A percentile compares a stretch with the other conserved stretches of the same genome.
Evolutionary conservation across 2,797 vertebrate genomes (phyloP).

Genomic region (Crotalus adamanteus): DNA sequence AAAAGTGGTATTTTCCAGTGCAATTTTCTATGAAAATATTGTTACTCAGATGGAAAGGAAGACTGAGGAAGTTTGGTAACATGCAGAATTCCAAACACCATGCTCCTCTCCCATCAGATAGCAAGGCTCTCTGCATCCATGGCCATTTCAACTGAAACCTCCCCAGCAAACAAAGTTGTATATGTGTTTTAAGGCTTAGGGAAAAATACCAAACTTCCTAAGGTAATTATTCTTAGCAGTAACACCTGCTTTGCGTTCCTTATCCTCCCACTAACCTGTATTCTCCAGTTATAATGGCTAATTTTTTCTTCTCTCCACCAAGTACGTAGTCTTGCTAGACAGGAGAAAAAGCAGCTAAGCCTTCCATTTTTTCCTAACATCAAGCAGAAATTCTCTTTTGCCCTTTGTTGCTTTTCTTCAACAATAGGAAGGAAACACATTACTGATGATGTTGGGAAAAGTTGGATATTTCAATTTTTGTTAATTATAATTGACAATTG

Average conservation of each 20-base stretch:
- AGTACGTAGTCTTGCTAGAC: not conserved
- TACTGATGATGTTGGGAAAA: not conserved
- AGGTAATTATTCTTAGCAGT: not conserved
- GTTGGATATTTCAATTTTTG: not conserved
- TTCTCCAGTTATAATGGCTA: not conserved
- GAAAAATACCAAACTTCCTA: not conserved
- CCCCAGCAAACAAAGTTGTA: not conserved
- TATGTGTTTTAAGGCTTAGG: not conserved
- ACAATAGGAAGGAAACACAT: not conserved
- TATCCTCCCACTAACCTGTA: not conserved
- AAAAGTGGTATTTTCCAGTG: not conserved
- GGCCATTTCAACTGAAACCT: not conserved
- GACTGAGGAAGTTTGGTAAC: not conserved
- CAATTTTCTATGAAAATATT: not conserved
- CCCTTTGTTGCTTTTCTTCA: not conserved
- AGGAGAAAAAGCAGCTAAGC: not conserved
- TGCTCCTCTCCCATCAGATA: not conserved
- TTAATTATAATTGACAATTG: not conserved
- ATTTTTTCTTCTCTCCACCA: not conserved
- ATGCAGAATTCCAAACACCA: not conserved
- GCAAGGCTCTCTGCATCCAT: not conserved
- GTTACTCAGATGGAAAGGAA: not conserved
- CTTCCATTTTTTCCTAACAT: not conserved
- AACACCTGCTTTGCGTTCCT: not conserved
- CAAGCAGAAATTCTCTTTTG: not conserved